Evolutionary conservation across 2,888 invertebrate species (phyloP).

Genomic region (Punctoribates punctum): DNA sequence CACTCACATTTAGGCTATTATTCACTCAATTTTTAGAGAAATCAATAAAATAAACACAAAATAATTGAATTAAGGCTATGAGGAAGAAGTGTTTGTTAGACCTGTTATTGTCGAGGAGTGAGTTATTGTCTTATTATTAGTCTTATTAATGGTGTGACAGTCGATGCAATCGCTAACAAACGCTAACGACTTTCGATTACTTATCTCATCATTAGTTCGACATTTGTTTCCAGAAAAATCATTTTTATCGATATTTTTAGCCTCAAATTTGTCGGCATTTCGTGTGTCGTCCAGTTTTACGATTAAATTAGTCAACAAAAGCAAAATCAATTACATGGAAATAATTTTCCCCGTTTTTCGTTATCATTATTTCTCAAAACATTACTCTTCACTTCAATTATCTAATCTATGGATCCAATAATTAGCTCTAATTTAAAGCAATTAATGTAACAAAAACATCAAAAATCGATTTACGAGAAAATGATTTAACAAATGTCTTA

Average conservation of each 20-base stretch:
- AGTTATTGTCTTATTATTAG: neutral
- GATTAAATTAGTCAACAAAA: neutral
- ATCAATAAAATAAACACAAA: neutral
- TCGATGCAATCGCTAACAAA: neutral
- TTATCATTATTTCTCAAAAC: neutral
- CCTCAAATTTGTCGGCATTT: constrained; percentile 20
- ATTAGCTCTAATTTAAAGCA: too few relatives aligned
- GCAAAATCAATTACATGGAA: neutral
- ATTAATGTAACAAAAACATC: too few relatives aligned
- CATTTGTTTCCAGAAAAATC: neutral
- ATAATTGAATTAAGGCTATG: neutral
- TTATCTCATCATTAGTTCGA: constrained; percentile 31
- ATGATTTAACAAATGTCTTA: too few relatives aligned
- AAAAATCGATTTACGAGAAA: too few relatives aligned
- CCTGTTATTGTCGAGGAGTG: constrained; percentile 34
- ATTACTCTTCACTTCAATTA: neutral
- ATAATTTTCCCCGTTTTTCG: neutral
- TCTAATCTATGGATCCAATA: too few relatives aligned
- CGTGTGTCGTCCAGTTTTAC: constrained; percentile 31
- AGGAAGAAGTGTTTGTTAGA: neutral
- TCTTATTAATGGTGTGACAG: constrained; percentile 14
- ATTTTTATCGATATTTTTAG: neutral
- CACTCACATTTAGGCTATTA: too few relatives aligned
- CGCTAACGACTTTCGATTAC: neutral
- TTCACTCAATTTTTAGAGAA: neutral